Conservation (phyloP, 2,888 invertebrate species). For the Pyrrhia umbra region DNA sequence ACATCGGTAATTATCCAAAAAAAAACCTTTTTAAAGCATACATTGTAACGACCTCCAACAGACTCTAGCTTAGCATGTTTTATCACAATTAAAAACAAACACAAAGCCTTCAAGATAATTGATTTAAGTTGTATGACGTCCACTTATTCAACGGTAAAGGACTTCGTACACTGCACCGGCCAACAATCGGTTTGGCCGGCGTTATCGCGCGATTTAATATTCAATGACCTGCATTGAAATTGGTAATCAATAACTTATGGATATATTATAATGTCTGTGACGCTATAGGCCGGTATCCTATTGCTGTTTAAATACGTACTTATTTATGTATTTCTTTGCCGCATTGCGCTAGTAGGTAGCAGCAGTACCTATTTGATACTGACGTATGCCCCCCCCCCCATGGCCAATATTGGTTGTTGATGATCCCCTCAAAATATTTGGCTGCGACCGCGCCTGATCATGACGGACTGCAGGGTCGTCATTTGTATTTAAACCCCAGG, state of each 20-base stretch:
- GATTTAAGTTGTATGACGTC: not conserved
- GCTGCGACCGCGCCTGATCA: too few species aligned
- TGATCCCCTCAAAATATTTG: too few species aligned
- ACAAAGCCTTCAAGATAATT: conserved; percentile 1
- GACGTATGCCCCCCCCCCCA: too few species aligned
- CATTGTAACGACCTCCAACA: conserved; percentile 16
- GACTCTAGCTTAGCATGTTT: conserved; percentile 11
- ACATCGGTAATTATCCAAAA: not conserved
- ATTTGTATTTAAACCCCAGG: too few species aligned
- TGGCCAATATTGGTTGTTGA: too few species aligned
- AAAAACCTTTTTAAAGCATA: not conserved
- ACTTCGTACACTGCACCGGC: conserved; percentile 6
- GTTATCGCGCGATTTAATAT: conserved; percentile 25
- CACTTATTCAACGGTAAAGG: conserved; percentile 4
- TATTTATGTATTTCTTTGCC: not conserved
- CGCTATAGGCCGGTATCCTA: not conserved
- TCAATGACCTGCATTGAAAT: conserved; percentile 39
- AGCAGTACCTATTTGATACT: too few species aligned
- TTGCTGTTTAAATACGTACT: too few species aligned
- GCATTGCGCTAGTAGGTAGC: conserved; percentile 20
- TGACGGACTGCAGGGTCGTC: too few species aligned
- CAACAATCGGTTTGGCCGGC: conserved; percentile 5
- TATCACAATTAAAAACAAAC: conserved; percentile 7
- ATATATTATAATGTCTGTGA: not conserved
- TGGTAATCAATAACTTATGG: conserved; percentile 4